A percentile compares a stretch with the other conserved stretches of the same genome.
Conservation (phyloP, 1,140 invertebrate species). For the Acromyrmex echinatior region DNA sequence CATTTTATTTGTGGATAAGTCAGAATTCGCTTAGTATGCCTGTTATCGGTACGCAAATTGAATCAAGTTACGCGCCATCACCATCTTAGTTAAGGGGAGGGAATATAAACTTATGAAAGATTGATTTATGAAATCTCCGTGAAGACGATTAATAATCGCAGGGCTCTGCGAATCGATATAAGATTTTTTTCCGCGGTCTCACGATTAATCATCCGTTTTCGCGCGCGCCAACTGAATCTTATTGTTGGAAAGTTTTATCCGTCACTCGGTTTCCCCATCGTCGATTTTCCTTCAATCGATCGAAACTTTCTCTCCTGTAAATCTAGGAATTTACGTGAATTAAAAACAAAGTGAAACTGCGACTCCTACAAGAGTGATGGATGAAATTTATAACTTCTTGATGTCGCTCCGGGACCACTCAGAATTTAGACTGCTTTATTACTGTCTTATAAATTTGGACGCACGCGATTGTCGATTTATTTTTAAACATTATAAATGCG, state of each 20-base stretch:
- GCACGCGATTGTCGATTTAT: neutral
- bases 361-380: constrained; percentile 9
- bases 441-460: neutral
- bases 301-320: constrained; percentile 26
- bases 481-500: constrained; percentile 16
- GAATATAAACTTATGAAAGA: constrained; percentile 25
- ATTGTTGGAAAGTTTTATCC: constrained; percentile 57
- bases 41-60: constrained; percentile 22
- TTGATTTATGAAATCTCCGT: constrained; percentile 56
- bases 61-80: constrained; percentile 47
- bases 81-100: neutral
- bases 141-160: constrained; percentile 47
- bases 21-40: constrained; percentile 3
- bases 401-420: constrained; percentile 32
- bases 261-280: neutral
- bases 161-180: constrained; percentile 35
- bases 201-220: constrained; percentile 46
- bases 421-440: constrained; percentile 49
- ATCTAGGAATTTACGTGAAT: constrained; percentile 47
- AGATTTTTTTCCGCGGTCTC: constrained; percentile 37
- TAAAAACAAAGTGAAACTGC: constrained; percentile 28
- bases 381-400: constrained; percentile 55
- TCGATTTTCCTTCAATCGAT: constrained; percentile 18
- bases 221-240: constrained; percentile 49
- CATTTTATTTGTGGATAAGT: constrained; percentile 7